Conservation (phyloP, 2,888 invertebrate genomes). For the Luperina nickerlii region DNA sequence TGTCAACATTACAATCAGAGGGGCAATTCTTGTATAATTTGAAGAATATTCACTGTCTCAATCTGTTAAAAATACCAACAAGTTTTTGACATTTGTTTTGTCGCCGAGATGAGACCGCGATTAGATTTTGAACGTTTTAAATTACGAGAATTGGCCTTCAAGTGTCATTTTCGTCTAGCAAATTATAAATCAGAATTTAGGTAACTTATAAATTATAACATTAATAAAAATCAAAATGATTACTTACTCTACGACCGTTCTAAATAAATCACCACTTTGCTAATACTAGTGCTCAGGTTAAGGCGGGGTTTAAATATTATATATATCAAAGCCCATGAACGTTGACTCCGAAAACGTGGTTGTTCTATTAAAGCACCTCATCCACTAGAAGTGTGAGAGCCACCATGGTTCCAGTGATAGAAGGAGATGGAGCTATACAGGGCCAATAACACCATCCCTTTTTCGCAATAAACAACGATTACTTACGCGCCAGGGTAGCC, state of each 20-base stretch:
- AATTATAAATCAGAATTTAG: neutral
- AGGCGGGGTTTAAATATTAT: conserved; percentile 33
- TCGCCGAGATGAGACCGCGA: too few relatives aligned
- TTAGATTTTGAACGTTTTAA: too few relatives aligned
- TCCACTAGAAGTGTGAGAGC: neutral
- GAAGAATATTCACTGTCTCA: too few relatives aligned
- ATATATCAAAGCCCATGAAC: conserved; percentile 25
- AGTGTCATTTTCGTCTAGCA: too few relatives aligned
- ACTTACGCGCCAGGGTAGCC: too few relatives aligned
- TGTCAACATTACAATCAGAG: too few relatives aligned
- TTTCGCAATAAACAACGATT: neutral
- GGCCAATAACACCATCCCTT: neutral
- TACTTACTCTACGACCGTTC: conserved; percentile 12
- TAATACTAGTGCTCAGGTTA: conserved; percentile 30
- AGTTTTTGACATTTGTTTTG: too few relatives aligned
- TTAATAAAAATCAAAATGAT: neutral
- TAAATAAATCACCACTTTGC: conserved; percentile 11
- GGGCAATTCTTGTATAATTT: too few relatives aligned
- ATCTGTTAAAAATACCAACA: too few relatives aligned
- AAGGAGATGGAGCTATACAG: neutral
- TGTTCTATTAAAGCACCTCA: neutral
- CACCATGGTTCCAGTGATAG: neutral
- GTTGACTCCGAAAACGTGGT: neutral
- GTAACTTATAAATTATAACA: conserved; percentile 2
- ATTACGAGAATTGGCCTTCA: too few relatives aligned